These are phyloP conservation scores for Neodiprion lecontei DNA, from an alignment of 1,140 invertebrate species.

Conservation along the genomic window DNA sequence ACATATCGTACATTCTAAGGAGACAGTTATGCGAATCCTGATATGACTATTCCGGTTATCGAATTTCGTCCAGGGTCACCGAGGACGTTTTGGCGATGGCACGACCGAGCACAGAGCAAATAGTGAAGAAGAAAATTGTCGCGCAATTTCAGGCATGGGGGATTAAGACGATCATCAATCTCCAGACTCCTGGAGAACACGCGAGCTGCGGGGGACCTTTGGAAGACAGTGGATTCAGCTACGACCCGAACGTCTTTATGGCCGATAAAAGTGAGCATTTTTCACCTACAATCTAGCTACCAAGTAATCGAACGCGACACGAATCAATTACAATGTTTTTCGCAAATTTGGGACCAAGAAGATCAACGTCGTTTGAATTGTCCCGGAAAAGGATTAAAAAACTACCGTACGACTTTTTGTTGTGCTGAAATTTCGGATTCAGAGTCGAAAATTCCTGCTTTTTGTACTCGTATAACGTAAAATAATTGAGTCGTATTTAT, in stretches of 20 bases:
- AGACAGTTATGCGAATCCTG: too few relatives aligned
- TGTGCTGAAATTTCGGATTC: too few relatives aligned
- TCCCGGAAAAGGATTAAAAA: too few relatives aligned
- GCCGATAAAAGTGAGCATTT: conserved; percentile 76
- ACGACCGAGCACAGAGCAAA: conserved; percentile 77
- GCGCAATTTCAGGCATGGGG: conserved; percentile 80
- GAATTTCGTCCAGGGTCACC: conserved; percentile 74
- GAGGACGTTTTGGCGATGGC: conserved; percentile 89
- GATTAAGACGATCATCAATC: conserved; percentile 84
- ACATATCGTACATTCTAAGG: too few relatives aligned
- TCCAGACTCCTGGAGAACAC: conserved; percentile 87
- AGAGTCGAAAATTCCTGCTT: too few relatives aligned
- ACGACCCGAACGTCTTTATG: conserved; percentile 83
- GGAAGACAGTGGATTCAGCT: conserved; percentile 77
- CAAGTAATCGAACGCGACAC: too few relatives aligned
- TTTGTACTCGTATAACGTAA: too few relatives aligned
- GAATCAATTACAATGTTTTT: too few relatives aligned
- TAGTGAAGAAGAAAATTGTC: conserved; percentile 78
- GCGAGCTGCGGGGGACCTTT: conserved; percentile 78
- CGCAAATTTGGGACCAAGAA: too few relatives aligned
- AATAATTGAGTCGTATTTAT: too few relatives aligned
- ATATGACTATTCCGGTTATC: background rate
- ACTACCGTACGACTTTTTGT: too few relatives aligned
- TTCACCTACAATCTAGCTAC: background rate
- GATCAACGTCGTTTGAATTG: too few relatives aligned